Conservation (phyloP, 2,888 invertebrate genomes). For the Synergus umbraculus region DNA sequence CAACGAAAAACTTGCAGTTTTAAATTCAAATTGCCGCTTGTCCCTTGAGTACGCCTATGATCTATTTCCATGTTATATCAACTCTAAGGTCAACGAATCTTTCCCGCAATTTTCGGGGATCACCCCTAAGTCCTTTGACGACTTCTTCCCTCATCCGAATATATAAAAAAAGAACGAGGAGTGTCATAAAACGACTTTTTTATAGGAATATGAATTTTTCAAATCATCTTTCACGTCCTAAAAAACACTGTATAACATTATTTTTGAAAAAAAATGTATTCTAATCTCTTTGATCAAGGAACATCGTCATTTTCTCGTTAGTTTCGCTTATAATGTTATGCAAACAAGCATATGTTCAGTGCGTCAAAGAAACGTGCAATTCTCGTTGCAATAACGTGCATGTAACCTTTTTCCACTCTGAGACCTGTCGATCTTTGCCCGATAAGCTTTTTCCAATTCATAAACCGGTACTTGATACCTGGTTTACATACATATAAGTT, state of each 20-base stretch:
- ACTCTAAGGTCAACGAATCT: constrained; percentile 19
- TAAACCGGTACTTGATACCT: constrained; percentile 24
- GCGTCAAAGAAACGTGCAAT: neutral
- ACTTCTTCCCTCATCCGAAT: neutral
- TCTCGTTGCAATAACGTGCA: neutral
- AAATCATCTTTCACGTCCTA: neutral
- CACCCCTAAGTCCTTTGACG: constrained; percentile 6
- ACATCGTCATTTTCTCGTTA: neutral
- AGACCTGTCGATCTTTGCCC: neutral
- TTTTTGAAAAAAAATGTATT: neutral
- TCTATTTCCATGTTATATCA: constrained; percentile 37
- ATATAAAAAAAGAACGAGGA: neutral
- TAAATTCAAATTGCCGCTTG: neutral
- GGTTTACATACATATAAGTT: constrained; percentile 23
- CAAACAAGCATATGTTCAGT: neutral
- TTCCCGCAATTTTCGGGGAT: constrained; percentile 2
- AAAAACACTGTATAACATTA: neutral
- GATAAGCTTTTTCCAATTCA: constrained; percentile 18
- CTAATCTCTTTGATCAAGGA: neutral
- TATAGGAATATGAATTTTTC: neutral
- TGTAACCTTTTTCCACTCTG: neutral
- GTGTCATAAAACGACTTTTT: neutral
- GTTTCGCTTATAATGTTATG: neutral
- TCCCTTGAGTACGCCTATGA: neutral
- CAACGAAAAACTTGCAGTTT: too few relatives aligned